phyloP scores from a whole-genome alignment of 2,113 vertebrate genomes.

The Sceloporus undulatus region DNA sequence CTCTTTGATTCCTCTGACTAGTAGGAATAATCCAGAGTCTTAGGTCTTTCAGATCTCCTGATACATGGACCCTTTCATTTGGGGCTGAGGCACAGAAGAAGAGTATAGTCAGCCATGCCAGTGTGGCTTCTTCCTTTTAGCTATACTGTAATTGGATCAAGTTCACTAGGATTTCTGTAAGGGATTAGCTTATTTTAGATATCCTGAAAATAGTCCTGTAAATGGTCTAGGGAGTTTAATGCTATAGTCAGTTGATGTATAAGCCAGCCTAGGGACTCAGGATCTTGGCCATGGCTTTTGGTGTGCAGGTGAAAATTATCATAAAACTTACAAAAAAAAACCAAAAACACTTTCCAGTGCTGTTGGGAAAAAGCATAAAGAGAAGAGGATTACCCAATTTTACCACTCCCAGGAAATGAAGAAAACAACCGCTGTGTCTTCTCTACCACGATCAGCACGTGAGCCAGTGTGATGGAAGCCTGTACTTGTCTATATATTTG shows the following conservation, averaged over 20 bases:
- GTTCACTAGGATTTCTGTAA: background rate
- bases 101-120: background rate
- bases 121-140: background rate
- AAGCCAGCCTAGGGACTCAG: background rate
- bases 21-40: background rate
- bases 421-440: background rate
- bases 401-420: slow-evolving; percentile 9
- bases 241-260: too few species aligned
- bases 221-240: background rate
- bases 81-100: too few species aligned
- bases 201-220: slow-evolving; percentile 1
- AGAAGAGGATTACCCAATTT: background rate
- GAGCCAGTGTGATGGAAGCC: slow-evolving; percentile 38
- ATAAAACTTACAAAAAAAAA: background rate
- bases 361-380: background rate
- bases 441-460: background rate
- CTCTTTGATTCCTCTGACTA: background rate
- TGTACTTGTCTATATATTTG: slow-evolving; percentile 71
- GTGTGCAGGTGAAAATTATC: background rate
- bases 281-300: background rate
- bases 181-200: background rate
- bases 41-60: background rate
- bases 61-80: background rate
- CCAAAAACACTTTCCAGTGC: background rate
- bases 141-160: background rate